Conservation (phyloP, 2,113 vertebrate species). For the Azemiops feae region DNA sequence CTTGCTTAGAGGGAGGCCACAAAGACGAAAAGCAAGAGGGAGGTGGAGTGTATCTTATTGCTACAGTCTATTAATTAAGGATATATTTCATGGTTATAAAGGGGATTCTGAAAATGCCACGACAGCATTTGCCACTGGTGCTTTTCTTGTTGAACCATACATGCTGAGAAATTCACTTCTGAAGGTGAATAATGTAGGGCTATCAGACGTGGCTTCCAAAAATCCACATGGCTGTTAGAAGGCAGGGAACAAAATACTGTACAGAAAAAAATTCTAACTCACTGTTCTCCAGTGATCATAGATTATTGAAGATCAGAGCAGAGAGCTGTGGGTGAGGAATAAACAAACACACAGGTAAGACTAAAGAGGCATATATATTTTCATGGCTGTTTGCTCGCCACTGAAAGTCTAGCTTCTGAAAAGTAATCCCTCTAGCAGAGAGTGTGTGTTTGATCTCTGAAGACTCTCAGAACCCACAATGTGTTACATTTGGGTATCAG, state of each 20-base stretch:
- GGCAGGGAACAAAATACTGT: background rate
- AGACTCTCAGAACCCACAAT: background rate
- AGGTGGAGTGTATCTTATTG: background rate
- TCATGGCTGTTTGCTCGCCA: background rate
- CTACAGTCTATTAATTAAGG: background rate
- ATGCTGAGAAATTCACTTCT: background rate
- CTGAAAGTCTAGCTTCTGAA: background rate
- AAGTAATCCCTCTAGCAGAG: background rate
- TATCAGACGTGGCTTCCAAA: background rate
- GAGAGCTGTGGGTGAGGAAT: background rate
- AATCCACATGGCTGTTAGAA: background rate
- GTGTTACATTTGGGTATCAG: background rate
- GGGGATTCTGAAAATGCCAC: background rate
- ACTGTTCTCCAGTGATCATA: background rate
- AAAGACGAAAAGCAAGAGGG: background rate
- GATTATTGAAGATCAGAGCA: background rate
- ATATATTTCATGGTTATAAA: background rate
- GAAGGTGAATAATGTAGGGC: background rate
- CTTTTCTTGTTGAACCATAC: conserved; percentile 4
- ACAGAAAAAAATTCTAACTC: background rate
- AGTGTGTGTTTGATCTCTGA: background rate
- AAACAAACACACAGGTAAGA: background rate
- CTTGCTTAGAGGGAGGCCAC: background rate
- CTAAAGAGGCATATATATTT: background rate
- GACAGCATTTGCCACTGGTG: background rate